These are phyloP conservation scores for Frieseomelitta varia DNA, from an alignment of 1,140 invertebrate genomes.

Conservation along the genomic window DNA sequence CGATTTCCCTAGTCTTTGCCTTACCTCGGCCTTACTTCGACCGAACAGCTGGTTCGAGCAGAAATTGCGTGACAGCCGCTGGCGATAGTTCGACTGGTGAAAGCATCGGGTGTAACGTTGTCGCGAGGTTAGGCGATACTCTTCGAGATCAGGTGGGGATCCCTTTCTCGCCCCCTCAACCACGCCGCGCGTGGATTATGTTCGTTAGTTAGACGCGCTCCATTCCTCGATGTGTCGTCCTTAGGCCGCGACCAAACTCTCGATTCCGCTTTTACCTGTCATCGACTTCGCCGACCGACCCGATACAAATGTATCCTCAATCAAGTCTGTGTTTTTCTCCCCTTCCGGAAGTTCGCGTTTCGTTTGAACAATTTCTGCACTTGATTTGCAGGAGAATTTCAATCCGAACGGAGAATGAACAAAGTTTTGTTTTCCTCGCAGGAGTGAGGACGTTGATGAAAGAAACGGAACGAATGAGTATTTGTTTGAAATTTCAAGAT, in stretches of 20 bases:
- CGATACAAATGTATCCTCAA: neutral
- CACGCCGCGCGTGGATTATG: neutral
- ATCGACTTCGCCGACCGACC: neutral
- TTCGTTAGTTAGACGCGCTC: slow-evolving; percentile 38
- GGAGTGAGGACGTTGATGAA: too few species aligned
- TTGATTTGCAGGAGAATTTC: too few species aligned
- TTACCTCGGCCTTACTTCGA: too few species aligned
- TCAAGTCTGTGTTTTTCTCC: neutral
- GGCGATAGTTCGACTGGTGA: slow-evolving; percentile 51
- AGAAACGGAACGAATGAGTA: too few species aligned
- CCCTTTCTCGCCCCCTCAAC: neutral
- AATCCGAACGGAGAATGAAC: too few species aligned
- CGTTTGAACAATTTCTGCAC: too few species aligned
- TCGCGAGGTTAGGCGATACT: slow-evolving; percentile 63
- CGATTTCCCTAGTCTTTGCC: neutral
- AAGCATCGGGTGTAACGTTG: slow-evolving; percentile 63
- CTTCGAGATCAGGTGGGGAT: slow-evolving; percentile 22
- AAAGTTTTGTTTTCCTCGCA: too few species aligned
- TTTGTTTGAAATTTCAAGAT: too few species aligned
- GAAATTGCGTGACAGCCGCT: slow-evolving; percentile 1
- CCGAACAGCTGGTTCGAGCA: neutral
- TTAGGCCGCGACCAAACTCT: slow-evolving; percentile 21
- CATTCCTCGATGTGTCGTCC: slow-evolving; percentile 7
- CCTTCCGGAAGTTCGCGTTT: too few species aligned
- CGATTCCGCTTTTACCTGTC: slow-evolving; percentile 36